Percentiles rank a stretch among this genome's conserved stretches.
Conservation (phyloP, 92 coral and sea anemone genomes). For the Phenganax stokvisi region DNA sequence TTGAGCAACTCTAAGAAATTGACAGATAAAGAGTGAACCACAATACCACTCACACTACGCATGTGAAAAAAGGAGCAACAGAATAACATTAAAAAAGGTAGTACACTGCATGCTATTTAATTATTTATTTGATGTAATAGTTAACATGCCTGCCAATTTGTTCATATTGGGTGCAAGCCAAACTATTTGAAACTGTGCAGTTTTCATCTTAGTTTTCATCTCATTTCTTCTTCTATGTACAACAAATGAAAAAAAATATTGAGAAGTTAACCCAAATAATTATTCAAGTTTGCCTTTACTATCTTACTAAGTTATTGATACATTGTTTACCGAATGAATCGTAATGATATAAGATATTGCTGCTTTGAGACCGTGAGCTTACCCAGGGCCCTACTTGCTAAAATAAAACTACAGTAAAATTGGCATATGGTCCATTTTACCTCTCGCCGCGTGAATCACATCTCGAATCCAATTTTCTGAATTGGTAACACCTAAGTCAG, state of each 20-base stretch:
- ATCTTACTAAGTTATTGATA: neutral
- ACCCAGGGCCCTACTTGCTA: neutral
- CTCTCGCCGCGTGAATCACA: too few relatives aligned
- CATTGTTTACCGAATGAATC: too few relatives aligned
- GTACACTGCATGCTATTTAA: neutral
- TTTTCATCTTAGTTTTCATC: slow-evolving; percentile 22
- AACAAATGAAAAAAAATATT: neutral
- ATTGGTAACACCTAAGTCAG: too few relatives aligned
- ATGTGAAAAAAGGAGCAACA: neutral
- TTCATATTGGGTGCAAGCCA: slow-evolving; percentile 33
- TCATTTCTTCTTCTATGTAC: slow-evolving; percentile 37
- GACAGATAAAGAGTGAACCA: too few relatives aligned
- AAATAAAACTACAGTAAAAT: too few relatives aligned
- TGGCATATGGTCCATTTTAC: neutral
- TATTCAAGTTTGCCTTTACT: neutral
- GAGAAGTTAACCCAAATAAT: neutral
- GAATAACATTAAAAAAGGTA: neutral
- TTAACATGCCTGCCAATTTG: slow-evolving; percentile 21
- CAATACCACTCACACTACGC: neutral
- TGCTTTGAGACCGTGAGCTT: neutral
- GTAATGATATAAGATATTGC: neutral
- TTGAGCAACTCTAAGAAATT: too few relatives aligned
- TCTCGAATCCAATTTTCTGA: too few relatives aligned
- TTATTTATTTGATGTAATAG: neutral
- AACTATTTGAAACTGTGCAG: slow-evolving; percentile 26